Evolutionary conservation across 2,797 vertebrate genomes (phyloP).

Genomic region (Yasuhikotakia modesta): DNA sequence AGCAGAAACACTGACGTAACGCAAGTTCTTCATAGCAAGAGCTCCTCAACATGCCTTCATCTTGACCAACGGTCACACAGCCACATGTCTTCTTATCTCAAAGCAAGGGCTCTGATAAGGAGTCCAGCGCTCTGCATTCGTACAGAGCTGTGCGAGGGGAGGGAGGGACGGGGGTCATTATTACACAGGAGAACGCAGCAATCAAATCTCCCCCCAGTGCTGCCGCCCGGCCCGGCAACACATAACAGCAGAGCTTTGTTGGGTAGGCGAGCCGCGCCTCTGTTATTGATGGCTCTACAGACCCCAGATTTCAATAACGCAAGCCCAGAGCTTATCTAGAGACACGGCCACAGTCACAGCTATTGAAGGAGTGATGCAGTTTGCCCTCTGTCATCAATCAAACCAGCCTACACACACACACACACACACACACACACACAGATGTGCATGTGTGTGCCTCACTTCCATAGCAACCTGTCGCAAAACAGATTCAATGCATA

Average conservation of each 20-base stretch:
- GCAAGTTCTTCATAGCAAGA: constrained; percentile 51
- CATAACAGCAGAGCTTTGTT: constrained; percentile 60
- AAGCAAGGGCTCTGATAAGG: constrained; percentile 77
- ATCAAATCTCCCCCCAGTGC: constrained; percentile 50
- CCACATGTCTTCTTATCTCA: constrained; percentile 79
- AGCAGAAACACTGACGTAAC: too few relatives aligned
- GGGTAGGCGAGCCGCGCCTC: constrained; percentile 49
- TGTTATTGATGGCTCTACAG: constrained; percentile 69
- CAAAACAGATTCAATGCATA: constrained; percentile 40
- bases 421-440: too few relatives aligned
- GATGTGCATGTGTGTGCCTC: constrained; percentile 45
- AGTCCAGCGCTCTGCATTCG: constrained; percentile 70
- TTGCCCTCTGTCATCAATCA: constrained; percentile 62
- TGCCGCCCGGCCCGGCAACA: constrained; percentile 56
- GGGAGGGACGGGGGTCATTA: constrained; percentile 57
- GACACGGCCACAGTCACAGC: constrained; percentile 59
- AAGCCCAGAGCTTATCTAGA: constrained; percentile 63
- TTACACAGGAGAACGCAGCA: constrained; percentile 67
- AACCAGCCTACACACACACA: constrained; percentile 45
- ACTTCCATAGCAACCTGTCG: constrained; percentile 57
- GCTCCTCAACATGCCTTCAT: constrained; percentile 50
- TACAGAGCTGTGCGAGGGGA: constrained; percentile 61
- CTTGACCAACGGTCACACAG: constrained; percentile 55
- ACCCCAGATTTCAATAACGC: constrained; percentile 70
- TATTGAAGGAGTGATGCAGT: constrained; percentile 55